Evolutionary conservation across 92 coral and sea anemone genomes (phyloP), one percentile per base, ranked within the genome.

Genomic region (Micromussa lordhowensis): DNA sequence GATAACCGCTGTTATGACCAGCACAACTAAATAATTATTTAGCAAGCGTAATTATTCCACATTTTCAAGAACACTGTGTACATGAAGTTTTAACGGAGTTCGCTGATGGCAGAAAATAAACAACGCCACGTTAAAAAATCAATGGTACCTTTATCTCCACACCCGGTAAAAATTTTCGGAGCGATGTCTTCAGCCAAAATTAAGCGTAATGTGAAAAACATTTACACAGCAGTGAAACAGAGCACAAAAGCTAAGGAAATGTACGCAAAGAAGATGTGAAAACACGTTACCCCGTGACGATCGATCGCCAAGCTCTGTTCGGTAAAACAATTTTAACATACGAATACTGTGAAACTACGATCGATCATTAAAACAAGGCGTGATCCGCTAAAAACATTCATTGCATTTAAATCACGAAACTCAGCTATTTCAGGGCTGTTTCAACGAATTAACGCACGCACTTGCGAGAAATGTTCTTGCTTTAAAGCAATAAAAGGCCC

Each of bases 181-280:
- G 79, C 35, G n/a, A 10, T 30, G 70, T 5, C n/a, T 58, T 58
- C 29, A 49, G 53, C 55, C 63, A 28, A 49, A 68, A 34, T 16
- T 28, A 28, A 21, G 40, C 80, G 21, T 44, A 26, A 88, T 70
- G 74, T 19, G 69, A 84, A 84, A n/a, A 55, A 84, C 28, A 84
- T 71, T 57, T 57, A 38, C 28, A 74, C 80, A 35, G 24, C 31
- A 54, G 24, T 51, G 72, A 84, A 75, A 75, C 81, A 84, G 88
- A 57, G 22, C 28, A 57, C 88, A 84, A 84, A 73, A 29, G 35
- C 81, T 35, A 38, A 30, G 44, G 61, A 72, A 34, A 83, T 53
- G 87, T 32, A 34, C 59, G 70, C 4, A 72, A 31, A 61, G 34
- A 54, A 70, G 77, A 31, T 73, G 26, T 5, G 78, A 34, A 36